Conservation (phyloP, 1,140 invertebrate genomes). For the Sitobion miscanthi region DNA sequence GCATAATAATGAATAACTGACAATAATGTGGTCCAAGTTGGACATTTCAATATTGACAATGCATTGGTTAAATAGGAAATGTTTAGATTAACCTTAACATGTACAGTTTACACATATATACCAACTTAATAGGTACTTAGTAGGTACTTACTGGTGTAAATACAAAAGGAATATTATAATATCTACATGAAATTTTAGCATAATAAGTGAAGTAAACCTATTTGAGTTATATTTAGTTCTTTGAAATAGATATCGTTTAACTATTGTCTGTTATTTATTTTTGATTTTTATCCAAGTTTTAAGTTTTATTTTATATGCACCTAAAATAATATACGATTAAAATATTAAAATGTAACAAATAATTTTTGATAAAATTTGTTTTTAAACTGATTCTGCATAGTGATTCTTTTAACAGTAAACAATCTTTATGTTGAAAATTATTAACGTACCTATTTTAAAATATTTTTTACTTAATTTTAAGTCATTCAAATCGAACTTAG, state of each 20-base stretch:
- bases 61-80: background rate
- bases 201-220: background rate
- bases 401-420: too few species aligned
- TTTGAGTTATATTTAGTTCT: background rate
- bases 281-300: too few species aligned
- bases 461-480: too few species aligned
- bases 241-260: too few species aligned
- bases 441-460: too few species aligned
- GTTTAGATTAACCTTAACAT: background rate
- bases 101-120: background rate
- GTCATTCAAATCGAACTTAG: background rate
- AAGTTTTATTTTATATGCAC: too few species aligned
- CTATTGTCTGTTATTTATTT: too few species aligned
- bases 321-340: too few species aligned
- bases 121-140: background rate
- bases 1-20: background rate
- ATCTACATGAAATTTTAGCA: background rate
- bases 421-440: too few species aligned
- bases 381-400: too few species aligned
- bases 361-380: too few species aligned
- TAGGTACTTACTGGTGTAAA: background rate
- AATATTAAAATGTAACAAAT: too few species aligned
- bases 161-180: background rate
- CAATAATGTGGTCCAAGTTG: background rate
- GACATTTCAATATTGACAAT: background rate